Evolutionary conservation across 1,140 invertebrate species (phyloP).

Genomic region (Scaptomyza hsui): DNA sequence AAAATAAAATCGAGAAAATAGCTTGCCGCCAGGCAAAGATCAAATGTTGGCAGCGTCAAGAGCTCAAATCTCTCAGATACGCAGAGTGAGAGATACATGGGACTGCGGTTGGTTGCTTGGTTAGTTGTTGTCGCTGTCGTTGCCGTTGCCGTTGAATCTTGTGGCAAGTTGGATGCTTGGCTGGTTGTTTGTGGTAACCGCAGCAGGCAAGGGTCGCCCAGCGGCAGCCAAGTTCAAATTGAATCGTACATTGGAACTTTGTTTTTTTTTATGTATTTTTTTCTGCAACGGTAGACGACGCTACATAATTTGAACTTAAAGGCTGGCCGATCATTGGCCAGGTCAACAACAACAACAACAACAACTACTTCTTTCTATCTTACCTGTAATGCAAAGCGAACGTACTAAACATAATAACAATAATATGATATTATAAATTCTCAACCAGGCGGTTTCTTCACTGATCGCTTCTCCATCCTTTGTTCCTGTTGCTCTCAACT

Average conservation of each 20-base stretch:
- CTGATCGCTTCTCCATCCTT: conserved; percentile 4
- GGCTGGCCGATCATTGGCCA: conserved; percentile 1
- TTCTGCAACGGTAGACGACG: conserved; percentile 61
- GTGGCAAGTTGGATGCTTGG: conserved; percentile 21
- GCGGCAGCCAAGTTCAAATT: conserved; percentile 76
- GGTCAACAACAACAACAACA: conserved; percentile 7
- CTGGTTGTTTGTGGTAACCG: conserved; percentile 54
- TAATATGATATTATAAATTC: conserved; percentile 76
- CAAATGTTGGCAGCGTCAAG: conserved; percentile 59
- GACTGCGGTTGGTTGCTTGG: conserved; percentile 59
- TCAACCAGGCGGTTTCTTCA: too few species aligned
- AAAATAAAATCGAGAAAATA: conserved; percentile 52
- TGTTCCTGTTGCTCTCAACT: conserved; percentile 37
- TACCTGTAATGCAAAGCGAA: conserved; percentile 40
- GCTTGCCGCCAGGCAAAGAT: conserved; percentile 72
- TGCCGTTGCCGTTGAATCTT: background rate
- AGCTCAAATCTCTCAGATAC: conserved; percentile 68
- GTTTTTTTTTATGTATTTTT: too few species aligned
- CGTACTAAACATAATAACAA: conserved; percentile 71
- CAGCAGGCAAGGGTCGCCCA: conserved; percentile 64
- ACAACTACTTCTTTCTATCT: background rate
- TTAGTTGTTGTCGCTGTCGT: background rate
- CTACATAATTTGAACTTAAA: conserved; percentile 70
- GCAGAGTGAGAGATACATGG: conserved; percentile 66
- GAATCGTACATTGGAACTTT: conserved; percentile 49